Evolutionary conservation across 1,140 invertebrate genomes (phyloP), one percentile per base, ranked within the genome.

Genomic region (Polyergus mexicanus): DNA sequence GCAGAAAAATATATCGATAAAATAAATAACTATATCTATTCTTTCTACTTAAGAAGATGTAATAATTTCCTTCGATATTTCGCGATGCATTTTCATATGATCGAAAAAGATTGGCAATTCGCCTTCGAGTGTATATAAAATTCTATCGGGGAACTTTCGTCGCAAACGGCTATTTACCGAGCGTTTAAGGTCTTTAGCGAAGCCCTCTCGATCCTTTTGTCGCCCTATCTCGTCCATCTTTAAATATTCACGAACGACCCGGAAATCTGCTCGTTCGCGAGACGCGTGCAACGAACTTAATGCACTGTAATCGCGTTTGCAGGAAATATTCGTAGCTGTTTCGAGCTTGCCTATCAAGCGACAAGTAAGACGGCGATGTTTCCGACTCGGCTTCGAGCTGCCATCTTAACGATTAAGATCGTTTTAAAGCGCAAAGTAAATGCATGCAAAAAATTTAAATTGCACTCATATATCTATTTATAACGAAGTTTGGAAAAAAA

Each of bases 191-290:
- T 47, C 44, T 10, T 41, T 38, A 54, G 25, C 16, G 60, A 62
- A 83, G 28, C 32, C 44, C 44, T 51, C 19, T 22, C 72, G 51
- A 66, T 28, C n/a, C 85, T 86, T 85, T 89, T 80, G 75, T 81
- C 69, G 35, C 13, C 54, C 44, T 65, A 81, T 44, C 58, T 68
- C 76, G 78, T 32, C 58, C n/a, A 32, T 54, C 69, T 47, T 83
- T 89, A 90, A 90, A 90, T 90, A 90, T 90, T 90, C 88, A 90
- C 87, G 89, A 88, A 88, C 65, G 72, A 81, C 80, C 87, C 84
- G 87, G 84, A 71, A 89, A 88, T 88, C 76, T 72, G 87, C 54
- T 78, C 86, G 80, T 56, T 63, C 87, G 62, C 51, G 68, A 69
- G 62, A 87, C 86, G 84, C 87, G 72, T 77, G 86, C 78, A 58